Evolutionary conservation across 2,113 vertebrate genomes (phyloP).

Genomic region (Rousettus leschenaultii): DNA sequence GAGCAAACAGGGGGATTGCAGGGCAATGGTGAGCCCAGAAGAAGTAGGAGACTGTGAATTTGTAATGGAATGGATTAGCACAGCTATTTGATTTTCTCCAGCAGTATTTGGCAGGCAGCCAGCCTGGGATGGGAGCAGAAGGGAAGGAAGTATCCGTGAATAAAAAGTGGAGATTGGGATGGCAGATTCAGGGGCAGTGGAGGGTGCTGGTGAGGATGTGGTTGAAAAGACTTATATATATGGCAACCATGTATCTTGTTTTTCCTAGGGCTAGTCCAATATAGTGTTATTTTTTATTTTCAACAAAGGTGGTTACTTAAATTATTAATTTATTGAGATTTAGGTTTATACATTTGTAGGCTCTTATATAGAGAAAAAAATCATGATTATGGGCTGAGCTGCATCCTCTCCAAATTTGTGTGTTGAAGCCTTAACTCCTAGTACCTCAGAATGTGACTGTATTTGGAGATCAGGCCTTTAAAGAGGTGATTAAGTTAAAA

Average conservation of each 20-base stretch:
- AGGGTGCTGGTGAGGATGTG: not conserved
- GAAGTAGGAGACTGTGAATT: not conserved
- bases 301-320: not conserved
- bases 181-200: not conserved
- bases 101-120: not conserved
- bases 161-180: not conserved
- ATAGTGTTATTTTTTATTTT: not conserved
- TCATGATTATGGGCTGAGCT: not conserved
- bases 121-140: not conserved
- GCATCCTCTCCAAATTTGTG: not conserved
- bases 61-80: not conserved
- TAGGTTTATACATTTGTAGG: not conserved
- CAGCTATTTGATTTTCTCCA: not conserved
- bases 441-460: not conserved
- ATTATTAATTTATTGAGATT: not conserved
- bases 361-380: not conserved
- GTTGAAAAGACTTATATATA: not conserved
- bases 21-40: not conserved
- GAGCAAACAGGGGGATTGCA: not conserved
- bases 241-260: not conserved
- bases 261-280: not conserved
- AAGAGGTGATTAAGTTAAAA: not conserved
- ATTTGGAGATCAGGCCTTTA: not conserved
- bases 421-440: not conserved
- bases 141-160: not conserved